Evolutionary conservation across 2,888 invertebrate species (phyloP), one percentile per base, ranked within the genome.

Genomic region (Mellilla xanthometata): DNA sequence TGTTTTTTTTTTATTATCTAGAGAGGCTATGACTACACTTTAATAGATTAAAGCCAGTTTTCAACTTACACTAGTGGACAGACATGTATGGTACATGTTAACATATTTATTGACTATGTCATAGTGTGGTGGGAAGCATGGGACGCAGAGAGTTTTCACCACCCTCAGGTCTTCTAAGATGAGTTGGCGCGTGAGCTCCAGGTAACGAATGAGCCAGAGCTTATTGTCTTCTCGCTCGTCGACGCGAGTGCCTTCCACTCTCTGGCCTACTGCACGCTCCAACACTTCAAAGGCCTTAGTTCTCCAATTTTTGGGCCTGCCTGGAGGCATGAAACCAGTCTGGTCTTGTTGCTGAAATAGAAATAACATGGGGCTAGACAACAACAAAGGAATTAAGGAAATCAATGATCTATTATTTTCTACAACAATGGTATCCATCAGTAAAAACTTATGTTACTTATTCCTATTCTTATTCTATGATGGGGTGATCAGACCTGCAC

Each of bases 81-180:
- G 89, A 60, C 95, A 95, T 12, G 91, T 93, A 76, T 99, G 99
- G 76, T 99, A 99, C 95, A 99, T 97, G 60, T 93, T 91, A 0
- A 99, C 95, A 79, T 96, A 99, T 79, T 94, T 94, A 66, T 95
- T 94, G 35, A 97, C 95, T 56, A 99, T 99, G 66, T 98, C 94
- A 61, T 98, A 99, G 55, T 95, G 93, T 0, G 98, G 97, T 1
- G 99, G 99, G 78, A 99, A 99, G 74, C 98, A 98, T 0, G 97
- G 97, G 3, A 95, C 93, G 64, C 96, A 97, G 0, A 97, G 84
- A 0, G 95, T 95, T 75, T 97, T 97, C 0, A 97, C 96, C 0
- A 99, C 97, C 52, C 96, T 91, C 52, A 99, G 84, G 81, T 99
- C 98, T 72, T 98, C 97, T 3, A 98, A 81, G 62, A 98, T 95